phyloP scores from a whole-genome alignment of 2,888 invertebrate species.

The Leptodirus hochenwartii region DNA sequence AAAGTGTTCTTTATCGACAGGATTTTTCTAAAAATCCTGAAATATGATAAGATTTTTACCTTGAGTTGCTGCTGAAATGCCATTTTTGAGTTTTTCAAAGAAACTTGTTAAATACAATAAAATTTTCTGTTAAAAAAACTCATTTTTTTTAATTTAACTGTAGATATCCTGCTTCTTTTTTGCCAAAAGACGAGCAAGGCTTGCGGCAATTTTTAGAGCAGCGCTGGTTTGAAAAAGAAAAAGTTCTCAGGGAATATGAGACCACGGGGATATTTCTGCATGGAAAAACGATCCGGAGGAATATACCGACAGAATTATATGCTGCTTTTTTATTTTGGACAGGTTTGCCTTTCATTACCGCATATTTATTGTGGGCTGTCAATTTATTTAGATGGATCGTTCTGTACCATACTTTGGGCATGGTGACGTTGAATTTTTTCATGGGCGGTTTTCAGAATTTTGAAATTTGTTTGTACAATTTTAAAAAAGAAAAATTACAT shows the following conservation, averaged over 20 bases:
- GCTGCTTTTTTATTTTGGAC: conserved; percentile 49
- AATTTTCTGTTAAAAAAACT: too few relatives aligned
- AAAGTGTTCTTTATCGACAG: too few relatives aligned
- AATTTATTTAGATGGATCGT: conserved; percentile 34
- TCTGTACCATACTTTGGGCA: conserved; percentile 32
- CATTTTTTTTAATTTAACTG: too few relatives aligned
- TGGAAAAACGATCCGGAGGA: conserved; percentile 17
- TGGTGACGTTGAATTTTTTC: conserved; percentile 32
- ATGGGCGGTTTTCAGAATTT: conserved; percentile 42
- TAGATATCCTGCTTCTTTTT: conserved; percentile 38
- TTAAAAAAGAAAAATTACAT: too few relatives aligned
- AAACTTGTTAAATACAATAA: too few relatives aligned
- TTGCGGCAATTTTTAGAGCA: conserved; percentile 44
- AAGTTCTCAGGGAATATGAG: conserved; percentile 37
- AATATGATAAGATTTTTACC: too few relatives aligned
- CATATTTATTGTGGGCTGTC: conserved; percentile 26
- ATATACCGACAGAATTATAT: conserved; percentile 26
- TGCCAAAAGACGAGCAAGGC: conserved; percentile 37
- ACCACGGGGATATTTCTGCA: conserved; percentile 30
- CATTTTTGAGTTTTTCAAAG: too few relatives aligned
- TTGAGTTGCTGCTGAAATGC: too few relatives aligned
- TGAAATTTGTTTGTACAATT: too few relatives aligned
- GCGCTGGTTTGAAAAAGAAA: conserved; percentile 49
- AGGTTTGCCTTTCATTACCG: conserved; percentile 30
- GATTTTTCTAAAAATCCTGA: too few relatives aligned